phyloP scores from a whole-genome alignment of 30 jellyfish, hydroid and myxozoan genomes.

The Phacellophora camtschatica region DNA sequence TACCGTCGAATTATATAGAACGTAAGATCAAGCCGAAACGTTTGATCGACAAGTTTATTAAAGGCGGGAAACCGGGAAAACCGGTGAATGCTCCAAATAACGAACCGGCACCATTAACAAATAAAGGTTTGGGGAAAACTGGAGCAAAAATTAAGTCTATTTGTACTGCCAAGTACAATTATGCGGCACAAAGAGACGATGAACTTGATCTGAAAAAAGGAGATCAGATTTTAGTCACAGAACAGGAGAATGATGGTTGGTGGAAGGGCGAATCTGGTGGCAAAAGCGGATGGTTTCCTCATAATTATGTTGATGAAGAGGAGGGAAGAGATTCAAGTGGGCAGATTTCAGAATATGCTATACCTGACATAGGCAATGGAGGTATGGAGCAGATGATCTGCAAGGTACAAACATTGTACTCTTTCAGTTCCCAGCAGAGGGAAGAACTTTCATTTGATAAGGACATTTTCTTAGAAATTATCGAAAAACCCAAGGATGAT shows the following conservation, averaged over 20 bases:
- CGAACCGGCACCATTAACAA: not conserved
- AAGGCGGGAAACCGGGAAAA: constrained; percentile 52
- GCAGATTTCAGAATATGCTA: constrained; percentile 81
- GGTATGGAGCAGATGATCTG: constrained; percentile 55
- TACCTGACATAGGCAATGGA: constrained; percentile 32
- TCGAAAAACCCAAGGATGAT: constrained; percentile 90
- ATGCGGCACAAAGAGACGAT: constrained; percentile 83
- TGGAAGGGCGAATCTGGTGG: constrained; percentile 93
- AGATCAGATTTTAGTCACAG: constrained; percentile 82
- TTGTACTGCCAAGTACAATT: constrained; percentile 73
- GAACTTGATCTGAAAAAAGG: constrained; percentile 83
- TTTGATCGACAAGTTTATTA: constrained; percentile 67
- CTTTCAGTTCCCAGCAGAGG: constrained; percentile 76
- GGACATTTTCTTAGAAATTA: constrained; percentile 70
- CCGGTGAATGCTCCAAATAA: constrained; percentile 15
- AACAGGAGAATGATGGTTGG: constrained; percentile 97
- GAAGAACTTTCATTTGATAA: constrained; percentile 93
- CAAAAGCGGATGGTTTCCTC: constrained; percentile 92
- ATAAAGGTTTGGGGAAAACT: constrained; percentile 50
- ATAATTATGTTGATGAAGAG: constrained; percentile 71
- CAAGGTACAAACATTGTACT: constrained; percentile 87
- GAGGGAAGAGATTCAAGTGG: constrained; percentile 30
- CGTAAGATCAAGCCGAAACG: constrained; percentile 80
- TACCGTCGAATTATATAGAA: constrained; percentile 92
- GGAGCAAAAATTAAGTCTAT: constrained; percentile 68